Conservation (phyloP, 2,888 invertebrate genomes). For the Chrysina gloriosa region DNA sequence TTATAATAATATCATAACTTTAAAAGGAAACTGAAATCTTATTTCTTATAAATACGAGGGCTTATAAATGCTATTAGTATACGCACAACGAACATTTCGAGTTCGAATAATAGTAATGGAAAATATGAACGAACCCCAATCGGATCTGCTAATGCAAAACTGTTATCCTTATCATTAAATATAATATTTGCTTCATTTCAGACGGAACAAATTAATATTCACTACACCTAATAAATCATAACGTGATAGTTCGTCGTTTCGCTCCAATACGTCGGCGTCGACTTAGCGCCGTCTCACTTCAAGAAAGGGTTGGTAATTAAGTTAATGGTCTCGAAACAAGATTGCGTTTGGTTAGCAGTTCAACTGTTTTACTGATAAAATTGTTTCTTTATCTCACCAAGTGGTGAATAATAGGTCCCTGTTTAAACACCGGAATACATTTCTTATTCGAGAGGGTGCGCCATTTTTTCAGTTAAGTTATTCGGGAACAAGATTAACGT, state of each 20-base stretch:
- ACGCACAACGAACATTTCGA: no score
- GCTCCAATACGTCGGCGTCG: constrained; percentile 17
- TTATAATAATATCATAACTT: no score
- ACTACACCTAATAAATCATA: constrained; percentile 54
- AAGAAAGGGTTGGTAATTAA: constrained; percentile 65
- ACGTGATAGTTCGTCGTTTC: constrained; percentile 50
- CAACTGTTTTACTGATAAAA: constrained; percentile 64
- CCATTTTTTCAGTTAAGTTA: constrained; percentile 44
- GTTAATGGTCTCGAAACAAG: constrained; percentile 67
- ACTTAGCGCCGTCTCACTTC: constrained; percentile 48
- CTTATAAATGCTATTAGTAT: no score
- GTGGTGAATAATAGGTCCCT: constrained; percentile 55
- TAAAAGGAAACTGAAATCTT: no score
- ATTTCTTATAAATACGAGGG: no score
- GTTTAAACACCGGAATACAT: constrained; percentile 51
- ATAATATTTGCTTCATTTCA: constrained; percentile 57
- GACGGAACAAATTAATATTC: constrained; percentile 57
- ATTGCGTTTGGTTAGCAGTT: constrained; percentile 66
- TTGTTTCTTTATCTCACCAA: constrained; percentile 63
- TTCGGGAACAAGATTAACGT: constrained; percentile 31
- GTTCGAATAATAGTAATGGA: not conserved
- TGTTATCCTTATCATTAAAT: constrained; percentile 50
- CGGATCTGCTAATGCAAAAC: constrained; percentile 8
- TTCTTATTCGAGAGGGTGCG: constrained; percentile 45
- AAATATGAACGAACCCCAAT: constrained; percentile 6